Base-by-base conservation (phyloP, 2,888 invertebrate species). In the Xestia ashworthii region DNA sequence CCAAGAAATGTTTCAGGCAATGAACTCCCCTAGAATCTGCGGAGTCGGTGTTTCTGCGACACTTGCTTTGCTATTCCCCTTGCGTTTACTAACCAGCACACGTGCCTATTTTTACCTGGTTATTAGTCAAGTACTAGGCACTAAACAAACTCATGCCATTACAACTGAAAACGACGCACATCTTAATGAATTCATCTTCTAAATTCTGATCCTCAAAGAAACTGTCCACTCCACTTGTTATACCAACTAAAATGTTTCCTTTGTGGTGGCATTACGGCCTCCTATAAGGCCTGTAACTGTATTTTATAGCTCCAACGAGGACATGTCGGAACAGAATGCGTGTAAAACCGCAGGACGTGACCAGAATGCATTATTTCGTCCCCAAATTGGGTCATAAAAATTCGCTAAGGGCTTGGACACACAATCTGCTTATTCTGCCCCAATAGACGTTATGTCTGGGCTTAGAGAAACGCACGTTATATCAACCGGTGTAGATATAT, bases 311-410 rank as follows among this genome's bases (percentile, higher is more conserved):
- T 22, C 11, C 25, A 69, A 75, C 69, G 74, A 50, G 71, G 50
- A 60, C 70, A 60, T 68, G 53, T 81, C 25, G 38, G 22, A 69
- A 69, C 44, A 64, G 65, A 71, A 67, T 58, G 44, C 78, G 66
- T 75, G 65, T 76, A 64, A 78, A 68, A 75, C 64, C 68, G 65
- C 14, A 60, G 32, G 38, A 82, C 86, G 87, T 85, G 86, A 60
- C 60, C 53, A 8, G 79, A 82, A 77, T 79, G 73, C 68, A 74
- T 60, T 65, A 44, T 44, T n/a, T 65, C 25, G 75, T 70, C 38
- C 12, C 44, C 53, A 70, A 84, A 82, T 80, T 67, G 9, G 55
- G 48, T 62, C 50, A 64, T 84, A 58, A 64, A 69, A 81, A 62
- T 53, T 80, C 50, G 67, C 58, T 71, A 46, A 66, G 46, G 25